Percentiles rank a stretch among this genome's conserved stretches.
Conservation (phyloP, 2,888 invertebrate genomes). For the Acheta domesticus region DNA sequence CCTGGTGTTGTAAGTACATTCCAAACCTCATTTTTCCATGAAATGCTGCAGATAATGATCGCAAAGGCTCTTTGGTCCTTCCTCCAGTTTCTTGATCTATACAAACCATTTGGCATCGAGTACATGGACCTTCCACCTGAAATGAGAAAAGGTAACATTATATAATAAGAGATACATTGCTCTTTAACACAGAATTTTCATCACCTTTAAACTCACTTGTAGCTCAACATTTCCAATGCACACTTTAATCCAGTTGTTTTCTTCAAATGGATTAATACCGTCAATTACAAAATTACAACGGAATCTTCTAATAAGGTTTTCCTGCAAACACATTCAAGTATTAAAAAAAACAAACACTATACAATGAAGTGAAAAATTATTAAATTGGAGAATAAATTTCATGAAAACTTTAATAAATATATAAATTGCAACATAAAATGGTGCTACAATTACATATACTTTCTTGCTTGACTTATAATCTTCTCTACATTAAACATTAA, state of each 20-base stretch:
- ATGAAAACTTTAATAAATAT: too few species aligned
- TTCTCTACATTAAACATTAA: too few species aligned
- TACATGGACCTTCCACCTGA: slow-evolving; percentile 76
- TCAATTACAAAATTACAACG: slow-evolving; percentile 86
- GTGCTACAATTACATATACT: too few species aligned
- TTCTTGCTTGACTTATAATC: too few species aligned
- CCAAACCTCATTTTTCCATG: slow-evolving; percentile 77
- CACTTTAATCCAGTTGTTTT: slow-evolving; percentile 67
- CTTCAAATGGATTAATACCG: slow-evolving; percentile 69
- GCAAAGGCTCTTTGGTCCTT: slow-evolving; percentile 73
- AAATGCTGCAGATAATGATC: slow-evolving; percentile 69
- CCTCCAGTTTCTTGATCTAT: slow-evolving; percentile 82
- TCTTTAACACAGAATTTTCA: too few species aligned
- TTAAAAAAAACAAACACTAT: too few species aligned
- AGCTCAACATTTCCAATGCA: slow-evolving; percentile 63
- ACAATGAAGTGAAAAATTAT: neutral
- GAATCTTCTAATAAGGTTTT: slow-evolving; percentile 72
- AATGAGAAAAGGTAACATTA: neutral
- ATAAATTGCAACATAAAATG: too few species aligned
- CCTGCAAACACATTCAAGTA: slow-evolving; percentile 40
- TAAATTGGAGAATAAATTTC: neutral
- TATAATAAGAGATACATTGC: too few species aligned
- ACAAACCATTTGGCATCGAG: slow-evolving; percentile 93
- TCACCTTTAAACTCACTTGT: slow-evolving; percentile 52
- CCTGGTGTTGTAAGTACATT: slow-evolving; percentile 59